phyloP scores from a whole-genome alignment of 2,888 invertebrate genomes.

The Koerneria pararmatus region DNA sequence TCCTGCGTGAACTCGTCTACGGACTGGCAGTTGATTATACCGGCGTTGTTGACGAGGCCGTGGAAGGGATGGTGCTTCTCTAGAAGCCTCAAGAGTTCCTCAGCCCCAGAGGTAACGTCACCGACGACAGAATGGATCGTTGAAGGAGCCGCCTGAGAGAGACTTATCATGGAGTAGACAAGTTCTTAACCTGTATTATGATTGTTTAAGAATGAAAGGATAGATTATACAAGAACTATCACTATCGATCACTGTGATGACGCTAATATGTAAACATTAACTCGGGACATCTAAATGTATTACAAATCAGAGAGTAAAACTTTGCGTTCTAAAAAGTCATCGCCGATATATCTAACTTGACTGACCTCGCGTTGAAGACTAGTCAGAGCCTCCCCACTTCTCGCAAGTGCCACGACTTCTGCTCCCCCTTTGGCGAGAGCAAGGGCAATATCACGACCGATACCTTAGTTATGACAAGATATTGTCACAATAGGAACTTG shows the following conservation, averaged over 20 bases:
- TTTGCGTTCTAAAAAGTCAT: too few species aligned
- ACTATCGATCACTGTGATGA: too few species aligned
- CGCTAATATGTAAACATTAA: too few species aligned
- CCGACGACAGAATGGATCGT: conserved; percentile 29
- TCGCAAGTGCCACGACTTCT: conserved; percentile 34
- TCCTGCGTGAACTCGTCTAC: conserved; percentile 33
- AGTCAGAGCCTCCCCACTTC: conserved; percentile 28
- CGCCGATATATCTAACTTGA: too few species aligned
- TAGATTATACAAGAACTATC: too few species aligned
- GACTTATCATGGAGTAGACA: too few species aligned
- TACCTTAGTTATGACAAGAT: conserved; percentile 27
- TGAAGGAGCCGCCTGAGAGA: conserved; percentile 28
- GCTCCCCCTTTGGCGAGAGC: conserved; percentile 33
- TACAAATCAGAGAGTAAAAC: too few species aligned
- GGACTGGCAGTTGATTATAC: conserved; percentile 30
- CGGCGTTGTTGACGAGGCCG: conserved; percentile 41
- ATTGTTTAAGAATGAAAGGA: too few species aligned
- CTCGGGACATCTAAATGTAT: too few species aligned
- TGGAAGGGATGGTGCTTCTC: conserved; percentile 18
- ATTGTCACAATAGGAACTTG: too few species aligned
- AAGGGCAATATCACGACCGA: conserved; percentile 31
- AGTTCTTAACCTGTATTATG: too few species aligned
- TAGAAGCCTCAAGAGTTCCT: conserved; percentile 24
- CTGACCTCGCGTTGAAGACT: conserved; percentile 26
- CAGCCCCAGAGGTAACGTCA: conserved; percentile 33